Percentiles rank a stretch among this genome's conserved stretches.
Evolutionary conservation across 2,113 vertebrate genomes (phyloP).

Genomic region (Pomatorhinus ruficollis): DNA sequence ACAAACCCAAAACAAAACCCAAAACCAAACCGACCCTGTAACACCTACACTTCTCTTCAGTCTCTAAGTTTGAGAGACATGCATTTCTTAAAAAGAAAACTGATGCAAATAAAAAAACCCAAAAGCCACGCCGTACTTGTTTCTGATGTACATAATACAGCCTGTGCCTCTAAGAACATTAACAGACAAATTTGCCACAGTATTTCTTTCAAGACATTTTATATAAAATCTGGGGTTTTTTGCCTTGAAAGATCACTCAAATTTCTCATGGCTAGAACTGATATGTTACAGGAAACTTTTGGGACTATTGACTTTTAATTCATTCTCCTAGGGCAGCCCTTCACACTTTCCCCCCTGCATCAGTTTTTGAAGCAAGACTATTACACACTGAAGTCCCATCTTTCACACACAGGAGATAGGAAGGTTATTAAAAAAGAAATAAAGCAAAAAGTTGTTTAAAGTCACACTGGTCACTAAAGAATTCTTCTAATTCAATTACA

Average conservation of each 20-base stretch:
- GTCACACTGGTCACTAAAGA: background rate
- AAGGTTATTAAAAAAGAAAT: background rate
- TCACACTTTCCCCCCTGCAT: background rate
- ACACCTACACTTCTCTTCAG: background rate
- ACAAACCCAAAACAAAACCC: background rate
- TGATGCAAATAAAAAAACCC: background rate
- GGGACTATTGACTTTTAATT: background rate
- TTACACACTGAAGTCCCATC: background rate
- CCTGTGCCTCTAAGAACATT: background rate
- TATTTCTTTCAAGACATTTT: background rate
- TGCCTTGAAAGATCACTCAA: background rate
- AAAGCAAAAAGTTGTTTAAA: background rate
- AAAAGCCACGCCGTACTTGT: background rate
- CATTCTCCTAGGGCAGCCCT: background rate
- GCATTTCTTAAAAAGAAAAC: background rate
- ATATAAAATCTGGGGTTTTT: background rate
- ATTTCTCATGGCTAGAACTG: background rate
- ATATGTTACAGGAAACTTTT: background rate
- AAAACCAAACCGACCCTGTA: rapidly evolving
- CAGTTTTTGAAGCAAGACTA: background rate
- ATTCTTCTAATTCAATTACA: background rate
- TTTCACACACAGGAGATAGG: background rate
- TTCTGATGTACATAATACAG: background rate
- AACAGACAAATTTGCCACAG: background rate
- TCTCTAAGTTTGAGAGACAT: background rate